These are phyloP conservation scores for Crossocerus cetratus DNA, from an alignment of 2,888 invertebrate species.

Conservation along the genomic window DNA sequence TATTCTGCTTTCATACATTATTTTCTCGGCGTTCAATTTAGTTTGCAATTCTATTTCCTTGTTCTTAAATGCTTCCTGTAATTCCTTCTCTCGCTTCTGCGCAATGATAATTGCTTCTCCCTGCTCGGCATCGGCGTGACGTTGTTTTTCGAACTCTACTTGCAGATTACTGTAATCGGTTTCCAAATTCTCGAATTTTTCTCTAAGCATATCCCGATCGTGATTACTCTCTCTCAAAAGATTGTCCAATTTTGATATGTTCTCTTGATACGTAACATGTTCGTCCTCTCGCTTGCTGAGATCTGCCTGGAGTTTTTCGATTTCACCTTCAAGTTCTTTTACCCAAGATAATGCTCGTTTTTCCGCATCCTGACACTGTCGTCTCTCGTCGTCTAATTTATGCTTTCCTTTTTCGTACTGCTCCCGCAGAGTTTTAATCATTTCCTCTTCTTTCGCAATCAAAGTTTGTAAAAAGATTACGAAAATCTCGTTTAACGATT, in stretches of 20 bases:
- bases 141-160: constrained; percentile 59
- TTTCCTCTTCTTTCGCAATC: constrained; percentile 67
- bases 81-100: constrained; percentile 62
- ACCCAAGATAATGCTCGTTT: constrained; percentile 64
- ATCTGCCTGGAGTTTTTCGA: constrained; percentile 67
- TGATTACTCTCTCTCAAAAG: constrained; percentile 57
- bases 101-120: constrained; percentile 60
- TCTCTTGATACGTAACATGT: constrained; percentile 10
- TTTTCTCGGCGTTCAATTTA: constrained; percentile 58
- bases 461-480: constrained; percentile 63
- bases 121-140: constrained; percentile 29
- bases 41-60: constrained; percentile 64
- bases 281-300: constrained; percentile 41
- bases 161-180: constrained; percentile 62
- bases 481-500: constrained; percentile 63
- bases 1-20: constrained; percentile 58
- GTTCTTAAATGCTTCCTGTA: constrained; percentile 50
- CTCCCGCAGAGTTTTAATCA: constrained; percentile 59
- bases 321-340: constrained; percentile 68
- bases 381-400: constrained; percentile 63
- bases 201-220: constrained; percentile 64
- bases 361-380: constrained; percentile 63
- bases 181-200: constrained; percentile 63
- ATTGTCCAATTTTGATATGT: constrained; percentile 58
- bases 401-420: constrained; percentile 53